Percentiles rank a stretch among this genome's conserved stretches.
Evolutionary conservation across 2,113 vertebrate genomes (phyloP).

Genomic region (Xerus inauris): DNA sequence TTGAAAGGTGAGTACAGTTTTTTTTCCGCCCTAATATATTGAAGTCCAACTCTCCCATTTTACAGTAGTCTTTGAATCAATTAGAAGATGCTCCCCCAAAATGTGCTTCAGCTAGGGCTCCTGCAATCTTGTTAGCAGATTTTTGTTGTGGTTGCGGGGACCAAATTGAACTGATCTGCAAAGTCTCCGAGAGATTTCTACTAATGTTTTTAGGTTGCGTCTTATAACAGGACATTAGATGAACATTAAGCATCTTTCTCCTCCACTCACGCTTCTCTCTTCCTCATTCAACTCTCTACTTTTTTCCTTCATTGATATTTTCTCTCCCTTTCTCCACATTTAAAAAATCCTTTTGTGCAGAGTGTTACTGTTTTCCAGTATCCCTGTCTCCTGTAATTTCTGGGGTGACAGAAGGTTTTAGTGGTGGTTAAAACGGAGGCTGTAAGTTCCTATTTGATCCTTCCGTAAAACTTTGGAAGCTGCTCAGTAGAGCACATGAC

Average conservation of each 20-base stretch:
- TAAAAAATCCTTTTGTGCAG: slow-evolving; percentile 63
- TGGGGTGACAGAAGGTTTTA: slow-evolving; percentile 68
- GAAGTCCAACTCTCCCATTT: slow-evolving; percentile 81
- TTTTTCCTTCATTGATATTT: slow-evolving; percentile 56
- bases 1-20: slow-evolving; percentile 95
- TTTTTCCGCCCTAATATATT: slow-evolving; percentile 63
- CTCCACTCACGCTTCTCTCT: neutral
- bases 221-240: slow-evolving; percentile 69
- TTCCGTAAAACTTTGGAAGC: slow-evolving; percentile 86
- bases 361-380: slow-evolving; percentile 23
- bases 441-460: slow-evolving; percentile 79
- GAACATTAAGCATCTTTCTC: slow-evolving; percentile 67
- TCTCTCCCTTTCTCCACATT: slow-evolving; percentile 41
- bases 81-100: slow-evolving; percentile 73
- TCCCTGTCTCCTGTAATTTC: slow-evolving; percentile 65
- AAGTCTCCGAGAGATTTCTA: slow-evolving; percentile 78
- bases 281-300: slow-evolving; percentile 1
- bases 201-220: slow-evolving; percentile 75
- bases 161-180: slow-evolving; percentile 74
- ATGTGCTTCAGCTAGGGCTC: slow-evolving; percentile 44
- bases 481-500: slow-evolving; percentile 85
- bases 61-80: slow-evolving; percentile 70
- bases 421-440: slow-evolving; percentile 55
- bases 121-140: slow-evolving; percentile 63
- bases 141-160: slow-evolving; percentile 68